phyloP scores from a whole-genome alignment of 2,888 invertebrate genomes.

The Rotaria magnacalcarata region DNA sequence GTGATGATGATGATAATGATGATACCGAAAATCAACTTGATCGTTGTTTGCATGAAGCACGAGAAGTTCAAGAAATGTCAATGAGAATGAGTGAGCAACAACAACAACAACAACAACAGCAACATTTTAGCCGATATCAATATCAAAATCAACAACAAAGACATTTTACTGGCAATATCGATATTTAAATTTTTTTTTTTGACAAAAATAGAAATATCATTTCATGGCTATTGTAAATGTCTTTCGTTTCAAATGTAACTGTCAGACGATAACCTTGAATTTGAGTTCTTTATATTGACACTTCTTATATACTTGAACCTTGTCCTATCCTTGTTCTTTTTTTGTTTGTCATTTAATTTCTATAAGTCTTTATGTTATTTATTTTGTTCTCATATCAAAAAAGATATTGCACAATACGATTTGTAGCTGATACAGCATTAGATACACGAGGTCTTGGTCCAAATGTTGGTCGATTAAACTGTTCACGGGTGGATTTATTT shows the following conservation, averaged over 20 bases:
- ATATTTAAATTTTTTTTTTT: background rate
- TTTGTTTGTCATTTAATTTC: slow-evolving; percentile 1
- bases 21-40: background rate
- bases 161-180: background rate
- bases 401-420: slow-evolving; percentile 29
- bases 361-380: slow-evolving; percentile 22
- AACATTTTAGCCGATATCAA: background rate
- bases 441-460: background rate
- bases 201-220: background rate
- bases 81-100: slow-evolving; percentile 30
- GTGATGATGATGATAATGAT: background rate
- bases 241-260: background rate
- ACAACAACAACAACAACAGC: background rate
- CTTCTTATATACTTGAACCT: slow-evolving; percentile 7
- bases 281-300: background rate
- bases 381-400: slow-evolving; percentile 32
- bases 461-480: slow-evolving; percentile 11
- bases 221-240: background rate
- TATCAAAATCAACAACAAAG: background rate
- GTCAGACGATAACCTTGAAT: background rate
- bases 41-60: slow-evolving; percentile 11
- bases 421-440: slow-evolving; percentile 11
- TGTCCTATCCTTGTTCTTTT: background rate
- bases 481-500: background rate
- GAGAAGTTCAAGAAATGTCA: slow-evolving; percentile 32